Percentiles rank a stretch among this genome's conserved stretches.
Conservation (phyloP, 1,140 invertebrate genomes). For the Halyomorpha halys region DNA sequence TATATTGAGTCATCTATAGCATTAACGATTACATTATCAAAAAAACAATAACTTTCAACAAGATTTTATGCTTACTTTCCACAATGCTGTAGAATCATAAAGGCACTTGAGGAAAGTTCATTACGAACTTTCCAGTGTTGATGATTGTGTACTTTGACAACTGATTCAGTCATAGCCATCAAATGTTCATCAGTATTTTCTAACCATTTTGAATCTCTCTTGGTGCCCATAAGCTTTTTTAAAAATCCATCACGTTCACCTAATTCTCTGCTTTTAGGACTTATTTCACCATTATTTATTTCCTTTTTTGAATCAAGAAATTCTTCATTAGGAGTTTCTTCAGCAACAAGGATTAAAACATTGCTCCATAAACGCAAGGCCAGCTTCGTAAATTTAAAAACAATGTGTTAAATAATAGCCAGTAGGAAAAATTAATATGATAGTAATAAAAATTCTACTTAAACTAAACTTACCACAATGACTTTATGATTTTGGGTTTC, state of each 20-base stretch:
- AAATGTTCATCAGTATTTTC: constrained; percentile 45
- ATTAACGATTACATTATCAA: too few species aligned
- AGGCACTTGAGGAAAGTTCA: constrained; percentile 42
- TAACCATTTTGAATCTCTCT: constrained; percentile 42
- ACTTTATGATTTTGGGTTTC: constrained; percentile 49
- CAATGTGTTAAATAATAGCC: constrained; percentile 28
- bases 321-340: too few species aligned
- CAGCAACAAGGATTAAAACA: too few species aligned
- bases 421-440: constrained; percentile 35
- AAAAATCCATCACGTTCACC: background rate
- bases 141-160: constrained; percentile 42
- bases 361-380: background rate
- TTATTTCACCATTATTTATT: background rate
- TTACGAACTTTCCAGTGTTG: constrained; percentile 44
- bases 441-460: constrained; percentile 14
- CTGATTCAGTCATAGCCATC: constrained; percentile 38
- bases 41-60: too few species aligned
- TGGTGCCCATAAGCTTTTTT: background rate
- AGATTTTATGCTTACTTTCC: background rate
- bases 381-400: too few species aligned
- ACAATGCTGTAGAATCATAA: constrained; percentile 43
- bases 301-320: too few species aligned
- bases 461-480: constrained; percentile 41
- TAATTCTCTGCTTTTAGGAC: background rate
- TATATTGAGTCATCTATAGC: too few species aligned